Evolutionary conservation across 2,797 vertebrate genomes (phyloP), one percentile per base, ranked within the genome.

Genomic region (Lacerta viridis): DNA sequence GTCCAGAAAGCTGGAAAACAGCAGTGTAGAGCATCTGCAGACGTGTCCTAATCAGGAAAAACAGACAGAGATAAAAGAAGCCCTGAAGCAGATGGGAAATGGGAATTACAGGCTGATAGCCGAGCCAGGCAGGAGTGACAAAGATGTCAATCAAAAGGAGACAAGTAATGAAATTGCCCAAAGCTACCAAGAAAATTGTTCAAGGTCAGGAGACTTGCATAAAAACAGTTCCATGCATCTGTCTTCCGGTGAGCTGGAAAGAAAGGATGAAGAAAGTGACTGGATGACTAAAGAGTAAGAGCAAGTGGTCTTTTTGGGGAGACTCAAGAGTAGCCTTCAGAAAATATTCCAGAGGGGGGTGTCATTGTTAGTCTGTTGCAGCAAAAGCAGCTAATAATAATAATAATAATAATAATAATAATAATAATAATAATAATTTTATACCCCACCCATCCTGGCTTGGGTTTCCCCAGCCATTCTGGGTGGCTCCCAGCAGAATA

Each of bases 211-310:
- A 86, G 23, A 91, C 83, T 85, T 5, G 3, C 15, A 10, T 72
- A 85, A 89, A 77, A 68, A 71, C 25, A 64, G 4, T 33, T 7
- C 76, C 43, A 3, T 59, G 69, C 85, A 75, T 85, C 59, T 46
- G 79, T 71, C 80, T 36, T 3, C 15, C n/a, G 83, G 72, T 43
- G 50, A 89, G 43, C 84, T 87, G 83, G 85, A 88, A 75, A 76
- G 93, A 89, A 27, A 41, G 25, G 80, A 91, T 66, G 87, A 82
- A 39, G 77, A 72, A 64, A 61, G 46, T 17, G 76, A 39, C 1
- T 94, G 93, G 93, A 88, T 91, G 1, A 93, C 64, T 6, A 95
- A 95, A 94, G 33, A 90, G 94, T 96, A 94, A 95, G 94, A 4
- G n/a, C 0, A 4, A 68, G 29, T 41, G 3, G 23, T 75, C 43